phyloP scores from a whole-genome alignment of 2,113 vertebrate genomes.

The Hassar affinis region DNA sequence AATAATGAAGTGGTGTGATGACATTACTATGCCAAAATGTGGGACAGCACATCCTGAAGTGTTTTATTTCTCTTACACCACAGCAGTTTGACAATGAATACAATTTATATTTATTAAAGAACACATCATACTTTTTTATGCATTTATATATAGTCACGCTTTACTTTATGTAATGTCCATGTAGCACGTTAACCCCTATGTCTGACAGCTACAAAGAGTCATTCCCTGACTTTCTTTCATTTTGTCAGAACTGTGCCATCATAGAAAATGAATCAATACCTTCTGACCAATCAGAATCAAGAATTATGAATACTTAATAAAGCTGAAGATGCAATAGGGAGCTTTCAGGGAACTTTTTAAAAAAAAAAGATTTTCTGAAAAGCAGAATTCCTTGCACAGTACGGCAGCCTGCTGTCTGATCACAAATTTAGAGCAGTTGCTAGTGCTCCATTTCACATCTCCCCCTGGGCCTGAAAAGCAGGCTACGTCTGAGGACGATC shows the following conservation, averaged over 20 bases:
- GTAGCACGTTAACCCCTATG: not conserved
- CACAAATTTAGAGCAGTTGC: slow-evolving; percentile 46
- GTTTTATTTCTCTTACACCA: not conserved
- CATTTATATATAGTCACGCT: not conserved
- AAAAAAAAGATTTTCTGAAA: too few relatives aligned
- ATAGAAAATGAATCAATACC: not conserved
- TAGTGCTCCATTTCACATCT: slow-evolving; percentile 47
- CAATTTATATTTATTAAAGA: not conserved
- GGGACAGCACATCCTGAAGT: not conserved
- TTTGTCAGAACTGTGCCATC: not conserved
- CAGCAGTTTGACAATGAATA: not conserved
- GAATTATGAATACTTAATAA: not conserved
- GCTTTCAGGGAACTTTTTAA: not conserved
- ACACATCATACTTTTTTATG: not conserved
- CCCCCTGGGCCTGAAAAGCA: slow-evolving; percentile 50
- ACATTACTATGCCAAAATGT: not conserved
- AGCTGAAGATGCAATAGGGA: not conserved
- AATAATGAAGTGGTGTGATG: not conserved
- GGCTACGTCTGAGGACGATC: slow-evolving; percentile 28
- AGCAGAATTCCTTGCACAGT: slow-evolving; percentile 28
- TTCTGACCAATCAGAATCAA: not conserved
- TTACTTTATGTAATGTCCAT: not conserved
- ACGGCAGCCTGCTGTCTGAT: slow-evolving; percentile 22
- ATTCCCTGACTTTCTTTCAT: not conserved
- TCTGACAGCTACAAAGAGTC: not conserved